Conservation (phyloP, 2,888 invertebrate species). For the Mythimna albipuncta region DNA sequence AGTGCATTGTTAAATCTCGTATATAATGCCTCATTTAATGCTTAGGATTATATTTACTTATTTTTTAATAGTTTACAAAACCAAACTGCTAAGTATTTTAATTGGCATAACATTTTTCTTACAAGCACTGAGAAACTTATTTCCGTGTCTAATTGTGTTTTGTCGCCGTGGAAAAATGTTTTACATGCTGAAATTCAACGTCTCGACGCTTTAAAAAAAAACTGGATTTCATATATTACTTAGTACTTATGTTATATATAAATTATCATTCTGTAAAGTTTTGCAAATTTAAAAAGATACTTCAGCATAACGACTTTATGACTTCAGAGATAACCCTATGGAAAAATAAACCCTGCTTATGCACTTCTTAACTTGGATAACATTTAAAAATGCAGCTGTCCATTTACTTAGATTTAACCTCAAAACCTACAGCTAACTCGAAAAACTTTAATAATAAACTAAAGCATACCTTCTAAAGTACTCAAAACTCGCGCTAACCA, state of each 20-base stretch:
- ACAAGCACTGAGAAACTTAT: background rate
- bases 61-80: background rate
- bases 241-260: background rate
- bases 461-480: conserved; percentile 52
- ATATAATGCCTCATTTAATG: background rate
- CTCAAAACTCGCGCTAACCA: conserved; percentile 32
- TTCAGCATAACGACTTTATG: too few relatives aligned
- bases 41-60: background rate
- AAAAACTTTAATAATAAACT: background rate
- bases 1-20: background rate
- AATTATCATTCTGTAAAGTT: too few relatives aligned
- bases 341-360: too few relatives aligned
- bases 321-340: too few relatives aligned
- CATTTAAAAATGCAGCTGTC: background rate
- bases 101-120: background rate
- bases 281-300: too few relatives aligned
- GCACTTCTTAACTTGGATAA: too few relatives aligned
- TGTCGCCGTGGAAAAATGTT: conserved; percentile 4
- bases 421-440: background rate
- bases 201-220: background rate
- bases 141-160: background rate
- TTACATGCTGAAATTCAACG: background rate
- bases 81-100: conserved; percentile 22
- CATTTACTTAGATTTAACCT: background rate
- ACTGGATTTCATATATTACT: background rate